A percentile compares a stretch with the other conserved stretches of the same genome.
These are phyloP conservation scores for Caenorhabditis zanzibari DNA, from an alignment of 2,888 invertebrate species.

Conservation along the genomic window DNA sequence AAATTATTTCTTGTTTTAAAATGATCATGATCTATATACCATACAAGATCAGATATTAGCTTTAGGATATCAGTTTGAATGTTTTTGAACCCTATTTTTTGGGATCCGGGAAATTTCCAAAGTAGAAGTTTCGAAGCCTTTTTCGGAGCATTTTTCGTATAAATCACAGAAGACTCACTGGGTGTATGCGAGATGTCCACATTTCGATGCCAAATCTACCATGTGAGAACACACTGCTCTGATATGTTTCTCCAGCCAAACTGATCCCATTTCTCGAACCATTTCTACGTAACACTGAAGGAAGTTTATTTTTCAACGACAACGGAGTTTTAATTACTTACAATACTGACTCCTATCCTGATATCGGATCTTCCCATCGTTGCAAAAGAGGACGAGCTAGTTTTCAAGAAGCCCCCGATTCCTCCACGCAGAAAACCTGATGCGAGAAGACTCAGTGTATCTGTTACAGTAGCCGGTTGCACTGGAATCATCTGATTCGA, in stretches of 20 bases:
- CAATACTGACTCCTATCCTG: slow-evolving; percentile 96
- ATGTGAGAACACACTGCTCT: slow-evolving; percentile 92
- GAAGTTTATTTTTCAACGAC: not conserved
- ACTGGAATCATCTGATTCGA: slow-evolving; percentile 61
- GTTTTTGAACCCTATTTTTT: too few species aligned
- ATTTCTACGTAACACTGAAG: slow-evolving; percentile 93
- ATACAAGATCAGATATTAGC: too few species aligned
- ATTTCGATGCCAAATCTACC: slow-evolving; percentile 84
- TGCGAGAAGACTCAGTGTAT: slow-evolving; percentile 93
- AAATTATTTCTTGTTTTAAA: too few species aligned
- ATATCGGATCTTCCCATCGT: slow-evolving; percentile 96
- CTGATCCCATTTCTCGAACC: slow-evolving; percentile 93
- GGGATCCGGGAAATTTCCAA: too few species aligned
- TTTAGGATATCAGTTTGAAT: too few species aligned
- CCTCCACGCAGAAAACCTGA: slow-evolving; percentile 93
- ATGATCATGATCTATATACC: too few species aligned
- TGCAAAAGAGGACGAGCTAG: slow-evolving; percentile 88
- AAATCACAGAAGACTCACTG: slow-evolving; percentile 64
- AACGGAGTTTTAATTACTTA: slow-evolving; percentile 83
- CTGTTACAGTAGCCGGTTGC: slow-evolving; percentile 87
- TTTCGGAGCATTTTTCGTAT: too few species aligned
- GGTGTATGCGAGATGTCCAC: slow-evolving; percentile 75
- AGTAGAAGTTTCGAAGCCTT: too few species aligned
- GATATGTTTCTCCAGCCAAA: slow-evolving; percentile 95
- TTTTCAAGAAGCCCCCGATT: slow-evolving; percentile 90